phyloP scores from a whole-genome alignment of 2,888 invertebrate genomes.

The Griposia aprilina region DNA sequence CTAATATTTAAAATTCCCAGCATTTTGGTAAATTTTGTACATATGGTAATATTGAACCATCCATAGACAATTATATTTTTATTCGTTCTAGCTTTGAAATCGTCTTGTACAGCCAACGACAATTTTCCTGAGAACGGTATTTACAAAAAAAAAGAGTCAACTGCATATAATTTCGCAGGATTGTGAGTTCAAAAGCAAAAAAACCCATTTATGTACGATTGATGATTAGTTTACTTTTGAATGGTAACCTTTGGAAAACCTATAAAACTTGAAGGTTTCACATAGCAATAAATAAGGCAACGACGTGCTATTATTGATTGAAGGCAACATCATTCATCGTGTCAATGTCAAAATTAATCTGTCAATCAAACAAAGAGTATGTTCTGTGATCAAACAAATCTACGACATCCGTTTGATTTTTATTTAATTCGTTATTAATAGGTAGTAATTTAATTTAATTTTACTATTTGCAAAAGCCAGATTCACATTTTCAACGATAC shows the following conservation, averaged over 20 bases:
- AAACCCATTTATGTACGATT: neutral
- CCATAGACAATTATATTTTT: conserved; percentile 39
- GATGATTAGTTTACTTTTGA: neutral
- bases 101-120: conserved; percentile 53
- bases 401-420: neutral
- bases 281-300: conserved; percentile 9
- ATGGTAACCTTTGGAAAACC: neutral
- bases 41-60: conserved; percentile 27
- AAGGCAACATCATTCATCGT: conserved; percentile 10
- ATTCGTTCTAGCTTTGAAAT: conserved; percentile 36
- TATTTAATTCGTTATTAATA: too few relatives aligned
- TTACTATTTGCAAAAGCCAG: neutral
- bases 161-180: neutral
- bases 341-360: neutral
- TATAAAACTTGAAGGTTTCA: neutral
- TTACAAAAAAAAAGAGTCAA: neutral
- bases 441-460: too few relatives aligned
- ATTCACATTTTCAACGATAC: neutral
- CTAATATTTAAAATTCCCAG: conserved; percentile 9
- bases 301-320: too few relatives aligned
- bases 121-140: neutral
- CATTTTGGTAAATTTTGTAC: neutral
- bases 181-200: neutral
- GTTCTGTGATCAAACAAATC: too few relatives aligned
- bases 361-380: neutral